Conservation (phyloP, 2,797 vertebrate species). For the Glossophaga mutica region DNA sequence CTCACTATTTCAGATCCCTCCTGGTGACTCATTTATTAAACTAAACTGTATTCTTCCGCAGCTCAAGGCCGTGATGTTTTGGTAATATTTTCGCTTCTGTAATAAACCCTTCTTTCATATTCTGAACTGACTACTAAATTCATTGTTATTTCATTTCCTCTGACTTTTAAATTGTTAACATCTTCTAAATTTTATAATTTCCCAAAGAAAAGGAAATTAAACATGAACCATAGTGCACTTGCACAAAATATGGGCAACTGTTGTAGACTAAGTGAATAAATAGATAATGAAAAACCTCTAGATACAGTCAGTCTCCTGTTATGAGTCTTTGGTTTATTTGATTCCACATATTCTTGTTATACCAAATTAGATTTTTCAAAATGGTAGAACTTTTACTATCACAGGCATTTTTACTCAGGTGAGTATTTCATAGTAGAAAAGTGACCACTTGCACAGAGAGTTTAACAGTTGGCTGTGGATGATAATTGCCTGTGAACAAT, state of each 20-base stretch:
- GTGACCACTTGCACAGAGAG: not conserved
- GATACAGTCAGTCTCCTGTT: slow-evolving; percentile 37
- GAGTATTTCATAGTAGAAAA: not conserved
- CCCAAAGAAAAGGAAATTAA: slow-evolving; percentile 70
- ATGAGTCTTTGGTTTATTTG: not conserved
- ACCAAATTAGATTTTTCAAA: not conserved
- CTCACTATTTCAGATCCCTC: not conserved
- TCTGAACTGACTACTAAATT: slow-evolving; percentile 42
- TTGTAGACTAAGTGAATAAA: slow-evolving; percentile 59
- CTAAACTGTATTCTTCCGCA: not conserved
- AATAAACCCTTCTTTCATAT: slow-evolving; percentile 26
- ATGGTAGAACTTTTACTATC: not conserved
- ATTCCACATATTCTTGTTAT: not conserved
- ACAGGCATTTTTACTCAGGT: not conserved
- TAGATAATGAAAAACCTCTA: not conserved
- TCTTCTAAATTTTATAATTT: slow-evolving; percentile 66
- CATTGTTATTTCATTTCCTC: slow-evolving; percentile 50
- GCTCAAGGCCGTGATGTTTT: not conserved
- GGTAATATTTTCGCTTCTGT: slow-evolving; percentile 27
- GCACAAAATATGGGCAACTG: slow-evolving; percentile 12
- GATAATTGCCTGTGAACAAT: not conserved
- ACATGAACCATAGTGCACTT: slow-evolving; percentile 50
- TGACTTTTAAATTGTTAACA: slow-evolving; percentile 57
- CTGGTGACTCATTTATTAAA: slow-evolving; percentile 5
- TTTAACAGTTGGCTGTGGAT: not conserved